Conservation (phyloP, 2,797 vertebrate genomes). For the Thunnus albacares region DNA sequence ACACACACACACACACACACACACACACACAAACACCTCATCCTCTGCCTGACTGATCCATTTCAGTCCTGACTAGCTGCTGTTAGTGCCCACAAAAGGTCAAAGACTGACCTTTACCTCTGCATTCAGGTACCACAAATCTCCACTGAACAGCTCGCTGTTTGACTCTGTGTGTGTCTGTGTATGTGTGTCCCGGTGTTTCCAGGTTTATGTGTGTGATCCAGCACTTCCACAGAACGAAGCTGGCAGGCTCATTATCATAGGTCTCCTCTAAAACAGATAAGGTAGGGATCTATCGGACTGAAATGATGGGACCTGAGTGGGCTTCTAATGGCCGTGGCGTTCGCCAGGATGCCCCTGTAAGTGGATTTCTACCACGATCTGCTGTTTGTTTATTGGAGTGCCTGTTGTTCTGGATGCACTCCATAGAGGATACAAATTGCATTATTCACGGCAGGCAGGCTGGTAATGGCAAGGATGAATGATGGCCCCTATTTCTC, state of each 20-base stretch:
- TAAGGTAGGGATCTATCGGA: conserved; percentile 73
- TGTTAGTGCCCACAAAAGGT: conserved; percentile 77
- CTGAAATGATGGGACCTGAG: conserved; percentile 78
- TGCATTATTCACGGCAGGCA: conserved; percentile 89
- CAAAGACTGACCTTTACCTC: conserved; percentile 80
- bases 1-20: neutral
- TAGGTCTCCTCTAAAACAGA: conserved; percentile 64
- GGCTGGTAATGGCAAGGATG: conserved; percentile 86
- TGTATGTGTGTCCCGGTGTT: conserved; percentile 35
- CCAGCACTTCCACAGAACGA: conserved; percentile 58
- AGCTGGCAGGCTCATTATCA: conserved; percentile 78
- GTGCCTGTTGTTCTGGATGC: conserved; percentile 87
- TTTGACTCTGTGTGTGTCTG: conserved; percentile 39
- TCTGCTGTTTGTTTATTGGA: conserved; percentile 86
- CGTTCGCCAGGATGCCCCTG: conserved; percentile 72
- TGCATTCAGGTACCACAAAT: conserved; percentile 73
- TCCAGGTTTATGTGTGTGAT: conserved; percentile 49
- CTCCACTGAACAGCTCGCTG: conserved; percentile 59
- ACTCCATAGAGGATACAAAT: conserved; percentile 89
- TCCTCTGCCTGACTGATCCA: conserved; percentile 64
- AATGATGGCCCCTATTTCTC: conserved; percentile 86
- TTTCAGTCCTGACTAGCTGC: conserved; percentile 63
- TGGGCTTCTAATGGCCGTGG: conserved; percentile 76
- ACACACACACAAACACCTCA: conserved; percentile 1
- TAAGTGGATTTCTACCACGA: conserved; percentile 86